These are phyloP conservation scores for Omphaloscelis lunosa DNA, from an alignment of 2,888 invertebrate genomes.

Conservation along the genomic window DNA sequence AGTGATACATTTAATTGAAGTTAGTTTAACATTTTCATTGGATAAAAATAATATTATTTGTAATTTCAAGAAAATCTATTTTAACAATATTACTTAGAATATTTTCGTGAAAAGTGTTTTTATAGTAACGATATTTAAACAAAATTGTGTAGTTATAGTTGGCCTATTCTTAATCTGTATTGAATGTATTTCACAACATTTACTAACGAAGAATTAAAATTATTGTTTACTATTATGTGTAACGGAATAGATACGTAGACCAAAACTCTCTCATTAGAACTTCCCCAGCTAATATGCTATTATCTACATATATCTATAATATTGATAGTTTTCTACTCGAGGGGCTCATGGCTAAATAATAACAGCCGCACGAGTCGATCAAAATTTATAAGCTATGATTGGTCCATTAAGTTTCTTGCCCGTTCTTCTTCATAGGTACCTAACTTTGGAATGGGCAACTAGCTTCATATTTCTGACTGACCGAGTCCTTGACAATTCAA, in stretches of 20 bases:
- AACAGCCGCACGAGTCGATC: too few relatives aligned
- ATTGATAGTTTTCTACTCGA: neutral
- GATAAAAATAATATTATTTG: too few relatives aligned
- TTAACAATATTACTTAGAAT: neutral
- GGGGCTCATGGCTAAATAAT: too few relatives aligned
- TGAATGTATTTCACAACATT: neutral
- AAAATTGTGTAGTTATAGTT: neutral
- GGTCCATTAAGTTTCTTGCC: too few relatives aligned
- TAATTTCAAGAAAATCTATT: neutral
- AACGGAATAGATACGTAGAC: neutral
- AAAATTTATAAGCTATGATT: too few relatives aligned
- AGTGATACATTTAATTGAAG: neutral
- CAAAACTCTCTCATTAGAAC: neutral
- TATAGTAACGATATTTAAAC: neutral
- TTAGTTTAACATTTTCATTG: neutral
- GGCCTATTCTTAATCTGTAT: too few relatives aligned
- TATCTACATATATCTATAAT: neutral
- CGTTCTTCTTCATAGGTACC: too few relatives aligned
- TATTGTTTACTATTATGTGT: neutral
- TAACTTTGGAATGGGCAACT: too few relatives aligned
- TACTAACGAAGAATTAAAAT: neutral
- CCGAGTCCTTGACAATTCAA: too few relatives aligned
- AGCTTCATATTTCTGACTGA: too few relatives aligned
- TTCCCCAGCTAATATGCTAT: neutral
- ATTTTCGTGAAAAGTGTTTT: conserved; percentile 1